Percentiles rank a stretch among this genome's conserved stretches.
These are phyloP conservation scores for Chaetophractus vellerosus DNA, from an alignment of 2,797 vertebrate species.

Conservation along the genomic window DNA sequence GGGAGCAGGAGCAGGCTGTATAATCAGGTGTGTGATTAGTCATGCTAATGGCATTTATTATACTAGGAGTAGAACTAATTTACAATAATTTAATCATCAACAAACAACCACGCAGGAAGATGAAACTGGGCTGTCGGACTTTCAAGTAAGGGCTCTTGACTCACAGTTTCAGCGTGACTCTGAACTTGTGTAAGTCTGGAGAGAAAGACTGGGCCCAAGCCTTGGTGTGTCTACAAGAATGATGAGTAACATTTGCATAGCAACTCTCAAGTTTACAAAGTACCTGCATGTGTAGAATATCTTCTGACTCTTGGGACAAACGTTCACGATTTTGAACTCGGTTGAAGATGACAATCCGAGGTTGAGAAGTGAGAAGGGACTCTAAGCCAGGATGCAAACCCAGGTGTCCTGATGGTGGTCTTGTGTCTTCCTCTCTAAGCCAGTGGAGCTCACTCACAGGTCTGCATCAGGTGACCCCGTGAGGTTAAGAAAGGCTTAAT, in stretches of 20 bases:
- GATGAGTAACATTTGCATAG: not conserved
- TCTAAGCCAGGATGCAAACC: not conserved
- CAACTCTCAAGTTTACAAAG: not conserved
- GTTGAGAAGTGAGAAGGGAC: not conserved
- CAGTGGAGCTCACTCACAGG: not conserved
- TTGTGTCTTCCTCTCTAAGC: not conserved
- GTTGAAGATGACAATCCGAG: not conserved
- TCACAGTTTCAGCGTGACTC: not conserved
- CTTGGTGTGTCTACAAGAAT: not conserved
- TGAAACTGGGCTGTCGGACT: slow-evolving; percentile 20
- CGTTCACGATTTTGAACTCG: not conserved
- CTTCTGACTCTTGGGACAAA: not conserved
- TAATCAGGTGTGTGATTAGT: slow-evolving; percentile 83
- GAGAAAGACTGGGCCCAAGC: not conserved
- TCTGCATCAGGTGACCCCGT: not conserved
- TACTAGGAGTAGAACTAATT: slow-evolving; percentile 74
- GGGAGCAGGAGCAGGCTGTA: slow-evolving; percentile 54
- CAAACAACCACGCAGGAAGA: slow-evolving; percentile 64
- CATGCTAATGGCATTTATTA: slow-evolving; percentile 82
- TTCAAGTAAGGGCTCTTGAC: slow-evolving; percentile 7
- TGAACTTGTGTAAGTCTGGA: not conserved
- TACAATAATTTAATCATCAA: slow-evolving; percentile 79
- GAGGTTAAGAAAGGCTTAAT: not conserved
- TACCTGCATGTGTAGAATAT: not conserved
- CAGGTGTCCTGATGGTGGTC: not conserved